Evolutionary conservation across 2,888 invertebrate species (phyloP), one percentile per base, ranked within the genome.

Genomic region (Leptarthrus brevirostris): DNA sequence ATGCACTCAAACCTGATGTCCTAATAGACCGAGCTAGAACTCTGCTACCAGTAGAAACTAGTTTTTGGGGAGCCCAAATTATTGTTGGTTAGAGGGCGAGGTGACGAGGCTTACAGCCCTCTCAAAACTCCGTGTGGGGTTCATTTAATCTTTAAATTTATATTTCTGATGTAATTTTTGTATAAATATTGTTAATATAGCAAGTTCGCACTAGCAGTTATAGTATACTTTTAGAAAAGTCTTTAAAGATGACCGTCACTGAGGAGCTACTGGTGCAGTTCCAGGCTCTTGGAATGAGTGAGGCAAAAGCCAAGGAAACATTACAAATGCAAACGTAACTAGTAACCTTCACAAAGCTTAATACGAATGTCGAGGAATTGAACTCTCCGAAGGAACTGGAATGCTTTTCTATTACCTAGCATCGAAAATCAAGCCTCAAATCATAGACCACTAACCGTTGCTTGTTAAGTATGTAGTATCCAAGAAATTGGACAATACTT

Each of bases 281-380:
- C 78, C 83, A 87, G 77, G 82, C 86, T 12, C 86, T 95, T 77
- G 96, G 96, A 40, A 87, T 99, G 82, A 95, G 93, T 83, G 96
- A 97, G 83, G 93, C 94, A 83, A 98, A 98, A 86, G 95, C 96
- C 0, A 94, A 93, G 82, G 98, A 99, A 89, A 98, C 98, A 0
- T 80, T 95, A 34, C 98, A 88, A 99, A 98, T 87, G 89, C 87
- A 3, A 89, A 90, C 79, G 91, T 99, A 34, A 92, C 95, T 0
- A 91, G 91, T 80, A 90, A 89, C 81, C 85, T 98, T 71, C 88
- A 89, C 78, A 83, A 87, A 77, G 91, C 92, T 22, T 86, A 96
- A 72, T 86, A 89, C 75, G 90, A 93, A 89, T 94, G 94, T 87
- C 83, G 87, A 71, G 81, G 86, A 64, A 80, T 84, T 5, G 81